These are phyloP conservation scores for Chrysomallon squamiferum DNA, from an alignment of 1,140 invertebrate genomes.

Conservation along the genomic window DNA sequence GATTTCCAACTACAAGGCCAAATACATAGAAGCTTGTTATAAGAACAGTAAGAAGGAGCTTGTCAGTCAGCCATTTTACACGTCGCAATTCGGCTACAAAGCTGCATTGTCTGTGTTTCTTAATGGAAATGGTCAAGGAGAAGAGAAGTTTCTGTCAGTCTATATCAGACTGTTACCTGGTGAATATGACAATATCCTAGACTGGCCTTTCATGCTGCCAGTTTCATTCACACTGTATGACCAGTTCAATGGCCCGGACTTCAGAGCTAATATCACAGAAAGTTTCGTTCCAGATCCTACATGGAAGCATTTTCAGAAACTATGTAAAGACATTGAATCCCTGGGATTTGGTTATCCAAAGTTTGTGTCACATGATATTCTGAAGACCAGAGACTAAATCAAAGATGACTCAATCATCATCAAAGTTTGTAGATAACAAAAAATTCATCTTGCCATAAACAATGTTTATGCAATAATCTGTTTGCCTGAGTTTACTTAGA, in stretches of 20 bases:
- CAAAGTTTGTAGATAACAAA: conserved; percentile 85
- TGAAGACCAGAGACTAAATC: conserved; percentile 88
- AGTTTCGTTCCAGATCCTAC: conserved; percentile 93
- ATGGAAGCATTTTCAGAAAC: conserved; percentile 94
- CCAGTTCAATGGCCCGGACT: conserved; percentile 77
- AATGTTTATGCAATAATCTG: too few relatives aligned
- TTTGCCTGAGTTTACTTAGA: too few relatives aligned
- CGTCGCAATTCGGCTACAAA: conserved; percentile 94
- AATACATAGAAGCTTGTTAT: conserved; percentile 84
- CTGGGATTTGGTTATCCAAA: conserved; percentile 92
- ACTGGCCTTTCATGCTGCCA: conserved; percentile 93
- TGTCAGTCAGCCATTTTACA: conserved; percentile 89
- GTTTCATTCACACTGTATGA: conserved; percentile 94
- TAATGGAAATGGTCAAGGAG: conserved; percentile 93
- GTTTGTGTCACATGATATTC: conserved; percentile 91
- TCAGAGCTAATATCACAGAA: conserved; percentile 83
- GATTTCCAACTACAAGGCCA: conserved; percentile 85
- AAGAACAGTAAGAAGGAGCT: conserved; percentile 80
- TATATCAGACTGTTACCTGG: conserved; percentile 95
- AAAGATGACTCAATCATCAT: conserved; percentile 92
- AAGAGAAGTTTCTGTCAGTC: conserved; percentile 88
- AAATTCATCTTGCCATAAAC: conserved; percentile 16
- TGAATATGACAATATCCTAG: conserved; percentile 90
- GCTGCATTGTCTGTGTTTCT: conserved; percentile 90
- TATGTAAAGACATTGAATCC: conserved; percentile 85